phyloP scores from a whole-genome alignment of 2,797 vertebrate species.

The Chromobotia macracanthus region DNA sequence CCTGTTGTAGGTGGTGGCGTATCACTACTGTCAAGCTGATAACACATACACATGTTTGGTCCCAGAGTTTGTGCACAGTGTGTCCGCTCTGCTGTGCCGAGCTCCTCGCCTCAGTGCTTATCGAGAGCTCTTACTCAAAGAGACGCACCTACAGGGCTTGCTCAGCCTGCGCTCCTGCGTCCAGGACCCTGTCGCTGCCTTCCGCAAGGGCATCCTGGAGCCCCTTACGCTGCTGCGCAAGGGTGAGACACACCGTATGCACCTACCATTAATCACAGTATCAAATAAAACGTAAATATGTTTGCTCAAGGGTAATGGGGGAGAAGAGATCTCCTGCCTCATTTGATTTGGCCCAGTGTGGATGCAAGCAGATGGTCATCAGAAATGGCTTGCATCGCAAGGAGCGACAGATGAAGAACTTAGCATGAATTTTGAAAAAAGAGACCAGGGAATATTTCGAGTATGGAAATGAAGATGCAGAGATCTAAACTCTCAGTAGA shows the following conservation, averaged over 20 bases:
- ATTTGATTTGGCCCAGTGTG: conserved; percentile 34
- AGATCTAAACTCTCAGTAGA: conserved; percentile 20
- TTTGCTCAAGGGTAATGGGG: conserved; percentile 37
- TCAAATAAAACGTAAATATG: conserved; percentile 34
- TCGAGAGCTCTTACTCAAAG: conserved; percentile 87
- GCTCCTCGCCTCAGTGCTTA: conserved; percentile 84
- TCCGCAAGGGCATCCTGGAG: conserved; percentile 89
- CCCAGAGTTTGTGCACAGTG: conserved; percentile 96
- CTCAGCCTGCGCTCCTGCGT: conserved; percentile 97
- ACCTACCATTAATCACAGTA: conserved; percentile 26
- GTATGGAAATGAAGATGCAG: conserved; percentile 27
- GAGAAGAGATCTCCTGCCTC: conserved; percentile 34
- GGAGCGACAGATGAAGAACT: conserved; percentile 47
- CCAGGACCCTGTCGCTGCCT: conserved; percentile 91
- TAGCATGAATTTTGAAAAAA: conserved; percentile 44
- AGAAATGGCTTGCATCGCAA: conserved; percentile 43
- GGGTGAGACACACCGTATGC: conserved; percentile 74
- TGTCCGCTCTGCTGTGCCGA: conserved; percentile 91
- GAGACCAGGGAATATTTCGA: conserved; percentile 26
- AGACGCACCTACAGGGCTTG: conserved; percentile 90
- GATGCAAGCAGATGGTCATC: conserved; percentile 41
- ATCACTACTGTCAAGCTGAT: conserved; percentile 98
- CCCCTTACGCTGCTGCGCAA: conserved; percentile 86
- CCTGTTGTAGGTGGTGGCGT: conserved; percentile 87
- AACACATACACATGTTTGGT: conserved; percentile 98